phyloP scores from a whole-genome alignment of 2,797 vertebrate species.

The Calcarius lapponicus region DNA sequence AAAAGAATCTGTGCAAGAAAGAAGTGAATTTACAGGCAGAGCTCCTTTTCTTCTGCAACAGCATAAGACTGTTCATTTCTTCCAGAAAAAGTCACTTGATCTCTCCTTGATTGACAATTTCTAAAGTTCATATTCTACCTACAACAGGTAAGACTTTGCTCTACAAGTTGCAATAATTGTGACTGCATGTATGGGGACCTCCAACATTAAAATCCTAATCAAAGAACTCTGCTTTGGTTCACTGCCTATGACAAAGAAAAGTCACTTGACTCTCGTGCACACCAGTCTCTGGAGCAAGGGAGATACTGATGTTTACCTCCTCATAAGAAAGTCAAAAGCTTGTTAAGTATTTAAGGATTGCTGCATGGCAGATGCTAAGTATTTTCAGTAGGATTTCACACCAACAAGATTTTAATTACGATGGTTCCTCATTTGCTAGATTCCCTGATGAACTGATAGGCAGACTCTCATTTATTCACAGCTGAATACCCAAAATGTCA shows the following conservation, averaged over 20 bases:
- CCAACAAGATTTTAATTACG: slow-evolving; percentile 52
- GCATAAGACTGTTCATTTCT: neutral
- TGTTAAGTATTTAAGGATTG: neutral
- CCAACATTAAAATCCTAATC: neutral
- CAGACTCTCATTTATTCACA: slow-evolving; percentile 2
- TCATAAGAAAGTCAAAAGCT: neutral
- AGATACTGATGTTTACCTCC: neutral
- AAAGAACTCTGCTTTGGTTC: neutral
- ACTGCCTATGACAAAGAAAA: neutral
- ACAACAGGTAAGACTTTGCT: neutral
- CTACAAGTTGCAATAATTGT: neutral
- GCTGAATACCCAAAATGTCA: slow-evolving; percentile 11
- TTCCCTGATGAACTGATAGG: slow-evolving; percentile 36
- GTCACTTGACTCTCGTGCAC: neutral
- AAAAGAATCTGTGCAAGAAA: neutral
- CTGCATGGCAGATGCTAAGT: slow-evolving; percentile 1
- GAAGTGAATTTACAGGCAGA: neutral
- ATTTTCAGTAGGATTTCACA: slow-evolving; percentile 44
- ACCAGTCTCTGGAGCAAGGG: neutral
- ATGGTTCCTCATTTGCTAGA: neutral
- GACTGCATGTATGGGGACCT: neutral
- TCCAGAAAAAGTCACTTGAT: neutral
- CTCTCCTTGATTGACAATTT: neutral
- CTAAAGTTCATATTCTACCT: neutral
- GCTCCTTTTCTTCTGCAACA: neutral